Conservation (phyloP, 2,888 invertebrate genomes). For the Drosophila glabriapex region DNA sequence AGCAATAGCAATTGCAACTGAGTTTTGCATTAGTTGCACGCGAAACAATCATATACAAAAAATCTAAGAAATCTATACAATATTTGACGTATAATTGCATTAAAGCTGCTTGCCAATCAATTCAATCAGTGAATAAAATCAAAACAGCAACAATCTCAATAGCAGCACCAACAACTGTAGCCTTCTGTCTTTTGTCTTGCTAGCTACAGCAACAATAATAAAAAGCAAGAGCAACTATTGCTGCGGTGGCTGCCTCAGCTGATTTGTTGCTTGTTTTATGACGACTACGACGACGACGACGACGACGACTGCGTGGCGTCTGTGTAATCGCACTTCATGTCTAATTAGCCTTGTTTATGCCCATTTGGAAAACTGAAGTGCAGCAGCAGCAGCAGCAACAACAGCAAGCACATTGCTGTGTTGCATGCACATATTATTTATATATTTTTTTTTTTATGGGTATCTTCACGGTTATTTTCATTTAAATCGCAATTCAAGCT, state of each 20-base stretch:
- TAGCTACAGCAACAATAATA: constrained; percentile 8
- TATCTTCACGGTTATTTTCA: constrained; percentile 82
- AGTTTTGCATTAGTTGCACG: constrained; percentile 53
- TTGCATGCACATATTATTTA: constrained; percentile 47
- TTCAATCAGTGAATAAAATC: constrained; percentile 72
- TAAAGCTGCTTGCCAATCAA: constrained; percentile 68
- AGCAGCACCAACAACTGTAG: constrained; percentile 15
- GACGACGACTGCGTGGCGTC: constrained; percentile 67
- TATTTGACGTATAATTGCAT: constrained; percentile 81
- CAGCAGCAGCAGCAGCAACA: constrained; percentile 38
- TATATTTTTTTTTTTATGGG: constrained; percentile 67
- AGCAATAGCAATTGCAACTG: constrained; percentile 27
- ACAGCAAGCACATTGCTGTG: constrained; percentile 35
- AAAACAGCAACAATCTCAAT: constrained; percentile 33
- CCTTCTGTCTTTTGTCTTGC: constrained; percentile 31
- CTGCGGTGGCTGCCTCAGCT: constrained; percentile 37
- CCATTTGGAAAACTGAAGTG: constrained; percentile 72
- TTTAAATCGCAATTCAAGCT: constrained; percentile 75
- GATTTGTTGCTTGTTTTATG: constrained; percentile 60
- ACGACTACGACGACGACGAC: constrained; percentile 45
- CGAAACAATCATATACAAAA: constrained; percentile 57
- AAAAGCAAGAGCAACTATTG: constrained; percentile 29
- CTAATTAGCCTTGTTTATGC: constrained; percentile 83
- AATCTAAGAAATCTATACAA: constrained; percentile 42
- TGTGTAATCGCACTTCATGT: constrained; percentile 81